Percentiles rank a stretch among this genome's conserved stretches.
phyloP scores from a whole-genome alignment of 2,888 invertebrate genomes.

The Drosophila mettleri region DNA sequence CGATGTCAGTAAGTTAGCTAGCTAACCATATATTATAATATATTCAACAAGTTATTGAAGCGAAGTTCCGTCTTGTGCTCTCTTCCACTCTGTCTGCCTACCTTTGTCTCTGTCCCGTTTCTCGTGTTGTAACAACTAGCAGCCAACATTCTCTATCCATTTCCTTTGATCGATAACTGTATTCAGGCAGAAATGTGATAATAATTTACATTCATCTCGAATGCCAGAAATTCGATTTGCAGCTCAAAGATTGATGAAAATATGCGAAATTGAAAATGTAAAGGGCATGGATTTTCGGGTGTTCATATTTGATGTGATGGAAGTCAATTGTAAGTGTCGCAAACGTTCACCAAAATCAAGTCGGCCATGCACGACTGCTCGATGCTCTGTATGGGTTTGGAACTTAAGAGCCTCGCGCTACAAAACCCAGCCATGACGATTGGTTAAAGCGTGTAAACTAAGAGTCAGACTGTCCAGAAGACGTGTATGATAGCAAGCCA shows the following conservation, averaged over 20 bases:
- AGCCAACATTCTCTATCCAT: neutral
- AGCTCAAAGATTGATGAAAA: conserved; percentile 9
- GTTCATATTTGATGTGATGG: conserved; percentile 13
- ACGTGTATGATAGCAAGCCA: no score
- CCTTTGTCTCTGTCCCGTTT: neutral
- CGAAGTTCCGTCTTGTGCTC: no score
- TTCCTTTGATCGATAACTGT: neutral
- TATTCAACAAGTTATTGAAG: neutral
- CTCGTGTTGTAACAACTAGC: neutral
- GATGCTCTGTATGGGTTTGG: neutral
- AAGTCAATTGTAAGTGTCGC: conserved; percentile 17
- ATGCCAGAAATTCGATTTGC: conserved; percentile 5
- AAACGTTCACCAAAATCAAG: neutral
- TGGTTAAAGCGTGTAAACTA: no score
- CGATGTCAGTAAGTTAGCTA: neutral
- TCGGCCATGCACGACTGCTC: neutral
- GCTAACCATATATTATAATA: no score
- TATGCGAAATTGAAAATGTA: neutral
- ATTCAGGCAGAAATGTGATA: neutral
- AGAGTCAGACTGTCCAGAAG: no score
- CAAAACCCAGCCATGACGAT: no score
- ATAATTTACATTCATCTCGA: conserved; percentile 12
- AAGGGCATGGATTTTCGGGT: neutral
- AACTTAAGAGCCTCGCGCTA: neutral
- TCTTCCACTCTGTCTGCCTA: neutral